Percentiles rank a stretch among this genome's conserved stretches.
These are phyloP conservation scores for Stegana nigrithorax DNA, from an alignment of 2,888 invertebrate species.

Conservation along the genomic window DNA sequence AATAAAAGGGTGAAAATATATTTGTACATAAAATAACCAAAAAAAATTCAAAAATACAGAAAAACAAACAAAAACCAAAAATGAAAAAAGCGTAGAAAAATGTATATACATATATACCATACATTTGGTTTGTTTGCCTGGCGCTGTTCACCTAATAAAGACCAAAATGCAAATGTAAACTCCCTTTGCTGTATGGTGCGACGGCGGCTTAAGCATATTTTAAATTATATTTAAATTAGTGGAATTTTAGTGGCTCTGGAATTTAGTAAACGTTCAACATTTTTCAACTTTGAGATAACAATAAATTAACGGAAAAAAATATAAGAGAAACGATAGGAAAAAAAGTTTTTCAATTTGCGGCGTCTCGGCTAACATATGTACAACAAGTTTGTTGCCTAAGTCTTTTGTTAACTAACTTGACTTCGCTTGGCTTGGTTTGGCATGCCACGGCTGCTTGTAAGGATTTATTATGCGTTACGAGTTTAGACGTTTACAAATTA, in stretches of 20 bases:
- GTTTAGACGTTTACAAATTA: slow-evolving; percentile 18
- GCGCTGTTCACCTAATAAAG: too few species aligned
- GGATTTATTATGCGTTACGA: slow-evolving; percentile 15
- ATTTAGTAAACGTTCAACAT: too few species aligned
- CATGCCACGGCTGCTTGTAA: background rate
- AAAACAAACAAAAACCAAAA: background rate
- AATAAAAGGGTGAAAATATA: slow-evolving; percentile 7
- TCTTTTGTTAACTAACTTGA: slow-evolving; percentile 22
- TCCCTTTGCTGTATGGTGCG: too few species aligned
- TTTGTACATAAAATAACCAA: slow-evolving; percentile 48
- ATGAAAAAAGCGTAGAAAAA: background rate
- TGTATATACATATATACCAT: background rate
- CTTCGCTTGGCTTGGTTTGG: background rate
- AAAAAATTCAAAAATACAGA: slow-evolving; percentile 34
- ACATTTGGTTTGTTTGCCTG: too few species aligned
- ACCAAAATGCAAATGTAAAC: background rate
- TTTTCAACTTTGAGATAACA: too few species aligned
- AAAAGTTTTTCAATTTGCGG: background rate
- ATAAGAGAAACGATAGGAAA: too few species aligned
- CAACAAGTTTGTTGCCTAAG: slow-evolving; percentile 22
- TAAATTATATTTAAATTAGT: slow-evolving; percentile 10
- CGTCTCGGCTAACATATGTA: background rate
- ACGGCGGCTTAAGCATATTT: too few species aligned
- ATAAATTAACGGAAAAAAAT: too few species aligned
- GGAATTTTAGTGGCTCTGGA: too few species aligned